phyloP scores from a whole-genome alignment of 2,888 invertebrate genomes.

The Cremastinae sp. region DNA sequence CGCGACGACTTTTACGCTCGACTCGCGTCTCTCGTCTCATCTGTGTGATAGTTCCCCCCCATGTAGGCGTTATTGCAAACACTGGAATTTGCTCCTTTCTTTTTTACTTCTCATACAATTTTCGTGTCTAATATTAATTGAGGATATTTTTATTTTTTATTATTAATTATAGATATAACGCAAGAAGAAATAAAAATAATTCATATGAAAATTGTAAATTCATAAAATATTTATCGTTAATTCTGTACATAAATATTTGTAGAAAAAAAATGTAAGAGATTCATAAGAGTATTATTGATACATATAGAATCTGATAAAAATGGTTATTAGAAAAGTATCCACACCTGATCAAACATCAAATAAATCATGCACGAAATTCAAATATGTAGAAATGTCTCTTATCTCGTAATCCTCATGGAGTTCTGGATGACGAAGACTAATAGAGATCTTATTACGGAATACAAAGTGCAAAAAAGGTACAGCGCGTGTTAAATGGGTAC shows the following conservation, averaged over 20 bases:
- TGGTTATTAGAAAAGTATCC: too few species aligned
- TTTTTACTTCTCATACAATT: not conserved
- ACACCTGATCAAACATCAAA: too few species aligned
- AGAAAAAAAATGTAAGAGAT: too few species aligned
- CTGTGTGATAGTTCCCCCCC: not conserved
- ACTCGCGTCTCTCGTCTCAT: conserved; percentile 38
- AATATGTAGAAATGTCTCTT: too few species aligned
- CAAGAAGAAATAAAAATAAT: too few species aligned
- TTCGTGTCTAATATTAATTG: not conserved
- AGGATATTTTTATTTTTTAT: not conserved
- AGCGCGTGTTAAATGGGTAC: conserved; percentile 40
- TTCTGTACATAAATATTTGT: too few species aligned
- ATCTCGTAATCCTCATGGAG: not conserved
- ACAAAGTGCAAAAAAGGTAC: conserved; percentile 3
- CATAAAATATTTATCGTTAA: too few species aligned
- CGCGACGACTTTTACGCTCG: conserved; percentile 58
- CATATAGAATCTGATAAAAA: too few species aligned
- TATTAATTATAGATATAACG: not conserved
- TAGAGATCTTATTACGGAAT: conserved; percentile 39
- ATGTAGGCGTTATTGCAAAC: conserved; percentile 36
- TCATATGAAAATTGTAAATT: too few species aligned
- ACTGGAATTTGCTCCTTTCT: conserved; percentile 6
- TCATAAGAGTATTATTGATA: too few species aligned
- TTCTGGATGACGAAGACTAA: conserved; percentile 37
- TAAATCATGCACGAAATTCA: too few species aligned